Percentiles rank a stretch among this genome's conserved stretches.
Conservation (phyloP, 2,888 invertebrate species). For the Hirudinaria manillensis region DNA sequence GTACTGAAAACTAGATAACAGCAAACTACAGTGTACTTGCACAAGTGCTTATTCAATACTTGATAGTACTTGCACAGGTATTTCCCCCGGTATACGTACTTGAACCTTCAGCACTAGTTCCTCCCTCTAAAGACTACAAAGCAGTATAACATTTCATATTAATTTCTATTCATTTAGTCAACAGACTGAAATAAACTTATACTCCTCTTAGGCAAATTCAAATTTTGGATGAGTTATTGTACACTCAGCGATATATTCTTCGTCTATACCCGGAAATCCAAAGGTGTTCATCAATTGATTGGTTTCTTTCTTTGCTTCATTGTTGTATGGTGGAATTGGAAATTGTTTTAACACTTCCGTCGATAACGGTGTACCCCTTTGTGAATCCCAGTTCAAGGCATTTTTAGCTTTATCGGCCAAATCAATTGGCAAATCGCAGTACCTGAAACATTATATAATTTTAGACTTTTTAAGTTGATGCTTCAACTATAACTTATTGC, state of each 20-base stretch:
- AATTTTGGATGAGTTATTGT: conserved; percentile 26
- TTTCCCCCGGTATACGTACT: no score
- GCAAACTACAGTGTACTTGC: no score
- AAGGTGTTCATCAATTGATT: conserved; percentile 19
- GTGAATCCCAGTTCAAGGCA: conserved; percentile 33
- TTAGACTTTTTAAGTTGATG: no score
- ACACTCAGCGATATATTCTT: conserved; percentile 11
- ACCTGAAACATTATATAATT: conserved; percentile 9
- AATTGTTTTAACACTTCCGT: conserved; percentile 18
- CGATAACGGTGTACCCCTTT: conserved; percentile 30
- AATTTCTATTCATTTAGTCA: no score
- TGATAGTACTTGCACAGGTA: no score
- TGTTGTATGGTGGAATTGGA: conserved; percentile 17
- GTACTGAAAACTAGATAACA: no score
- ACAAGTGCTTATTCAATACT: no score
- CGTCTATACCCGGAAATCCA: conserved; percentile 21
- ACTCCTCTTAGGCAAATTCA: not conserved
- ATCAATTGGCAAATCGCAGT: conserved; percentile 28
- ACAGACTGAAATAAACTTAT: no score
- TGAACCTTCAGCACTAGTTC: no score
- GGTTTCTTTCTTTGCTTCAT: conserved; percentile 23
- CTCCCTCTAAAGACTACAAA: no score
- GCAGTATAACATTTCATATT: no score
- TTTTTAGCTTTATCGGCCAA: conserved; percentile 19
- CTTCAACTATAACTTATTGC: no score